A percentile compares a stretch with the other conserved stretches of the same genome.
These are phyloP conservation scores for Cordilura impudica DNA, from an alignment of 2,888 invertebrate species.

Conservation along the genomic window DNA sequence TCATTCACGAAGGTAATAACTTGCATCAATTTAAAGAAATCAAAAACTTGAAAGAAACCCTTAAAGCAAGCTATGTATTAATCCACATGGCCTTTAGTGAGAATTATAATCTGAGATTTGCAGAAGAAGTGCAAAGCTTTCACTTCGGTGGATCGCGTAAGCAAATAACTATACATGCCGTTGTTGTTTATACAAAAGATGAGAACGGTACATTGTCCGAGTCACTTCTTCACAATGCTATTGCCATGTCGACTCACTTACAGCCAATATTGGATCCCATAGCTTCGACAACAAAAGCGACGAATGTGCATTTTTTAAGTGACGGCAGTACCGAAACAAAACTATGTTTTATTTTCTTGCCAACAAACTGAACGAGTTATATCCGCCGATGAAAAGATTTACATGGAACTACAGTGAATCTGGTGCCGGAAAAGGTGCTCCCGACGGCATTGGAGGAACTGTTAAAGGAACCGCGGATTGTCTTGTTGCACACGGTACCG, in stretches of 20 bases:
- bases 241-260: slow-evolving; percentile 11
- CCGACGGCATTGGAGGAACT: slow-evolving; percentile 20
- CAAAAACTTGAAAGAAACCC: not conserved
- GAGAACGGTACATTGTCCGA: slow-evolving; percentile 20
- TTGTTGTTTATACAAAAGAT: slow-evolving; percentile 22
- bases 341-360: not conserved
- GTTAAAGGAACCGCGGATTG: slow-evolving; percentile 14
- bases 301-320: not conserved
- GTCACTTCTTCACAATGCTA: slow-evolving; percentile 22
- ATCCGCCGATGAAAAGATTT: slow-evolving; percentile 19
- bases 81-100: slow-evolving; percentile 26
- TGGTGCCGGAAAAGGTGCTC: slow-evolving; percentile 22
- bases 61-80: slow-evolving; percentile 17
- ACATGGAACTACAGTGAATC: slow-evolving; percentile 28
- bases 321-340: slow-evolving; percentile 2
- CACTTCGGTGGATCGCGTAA: slow-evolving; percentile 25
- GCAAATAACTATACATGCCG: slow-evolving; percentile 21
- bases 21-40: slow-evolving; percentile 26
- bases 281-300: slow-evolving; percentile 12
- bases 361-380: slow-evolving; percentile 11
- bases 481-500: slow-evolving; percentile 26
- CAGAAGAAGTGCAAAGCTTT: slow-evolving; percentile 26
- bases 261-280: slow-evolving; percentile 15
- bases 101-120: slow-evolving; percentile 11
- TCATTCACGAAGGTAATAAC: too few relatives aligned